Percentiles rank a stretch among this genome's conserved stretches.
Conservation (phyloP, 2,888 invertebrate genomes). For the Nemapogon koenigi region DNA sequence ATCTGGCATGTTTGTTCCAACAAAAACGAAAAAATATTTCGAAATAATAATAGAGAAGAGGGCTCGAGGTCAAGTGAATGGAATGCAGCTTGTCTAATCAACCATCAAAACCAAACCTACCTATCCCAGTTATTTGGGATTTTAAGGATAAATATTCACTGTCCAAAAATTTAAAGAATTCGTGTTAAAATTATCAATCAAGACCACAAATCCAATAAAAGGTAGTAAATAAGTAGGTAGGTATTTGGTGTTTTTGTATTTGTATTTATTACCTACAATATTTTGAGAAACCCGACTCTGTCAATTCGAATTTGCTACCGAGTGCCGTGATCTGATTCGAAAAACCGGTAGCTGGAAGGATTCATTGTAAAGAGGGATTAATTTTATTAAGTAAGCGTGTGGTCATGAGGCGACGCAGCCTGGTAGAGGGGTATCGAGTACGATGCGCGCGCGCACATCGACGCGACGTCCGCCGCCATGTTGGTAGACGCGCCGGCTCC, state of each 20-base stretch:
- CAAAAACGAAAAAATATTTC: no score
- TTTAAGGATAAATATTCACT: no score
- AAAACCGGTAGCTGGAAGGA: constrained; percentile 7
- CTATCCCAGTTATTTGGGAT: no score
- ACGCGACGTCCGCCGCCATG: constrained; percentile 18
- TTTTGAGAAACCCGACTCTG: background rate
- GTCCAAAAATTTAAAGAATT: no score
- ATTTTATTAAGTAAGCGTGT: constrained; percentile 12
- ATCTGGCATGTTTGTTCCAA: no score
- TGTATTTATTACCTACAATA: background rate
- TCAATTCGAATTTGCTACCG: constrained; percentile 1
- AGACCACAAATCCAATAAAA: no score
- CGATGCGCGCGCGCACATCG: constrained; percentile 25
- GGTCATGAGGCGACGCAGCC: constrained; percentile 7
- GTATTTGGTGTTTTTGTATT: no score
- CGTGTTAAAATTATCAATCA: no score
- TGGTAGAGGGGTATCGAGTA: constrained; percentile 18
- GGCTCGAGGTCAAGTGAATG: constrained; percentile 1
- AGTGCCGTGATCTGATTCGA: constrained; percentile 6
- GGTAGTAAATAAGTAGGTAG: no score
- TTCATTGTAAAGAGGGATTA: constrained; percentile 15
- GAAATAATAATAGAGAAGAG: constrained; percentile 5
- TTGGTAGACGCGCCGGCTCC: constrained; percentile 37
- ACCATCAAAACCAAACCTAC: no score
- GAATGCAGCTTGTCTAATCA: constrained; percentile 5